Base-by-base conservation (phyloP, 2,113 vertebrate species). In the Phocoena sinus region DNA sequence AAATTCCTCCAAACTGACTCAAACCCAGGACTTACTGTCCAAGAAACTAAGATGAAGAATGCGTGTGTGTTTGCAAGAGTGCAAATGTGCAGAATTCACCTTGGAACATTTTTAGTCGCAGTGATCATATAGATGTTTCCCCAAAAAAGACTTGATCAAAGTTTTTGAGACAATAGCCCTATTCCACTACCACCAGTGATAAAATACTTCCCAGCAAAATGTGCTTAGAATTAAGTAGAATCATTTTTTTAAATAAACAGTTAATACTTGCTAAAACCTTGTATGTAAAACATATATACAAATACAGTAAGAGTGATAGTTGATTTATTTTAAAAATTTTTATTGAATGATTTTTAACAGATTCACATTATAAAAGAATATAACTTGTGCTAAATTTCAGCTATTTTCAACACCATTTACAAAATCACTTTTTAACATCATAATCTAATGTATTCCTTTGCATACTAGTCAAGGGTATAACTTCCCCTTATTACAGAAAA, bases 311-410 rank as follows among this genome's bases (percentile, higher is more conserved):
- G 31, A 95, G 14, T 91, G 71, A 82, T 23, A 67, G 56, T 26
- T 89, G 36, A 50, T 89, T 81, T 65, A 62, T 83, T 77, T 93
- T 92, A 60, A 1, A 0, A 74, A 47, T 71, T 83, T 96, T 97
- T 96, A 94, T 96, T 96, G 73, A 95, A 93, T 94, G 38, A 53
- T 93, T 95, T 93, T 73, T 87, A 70, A 95, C 58, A 95, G 81
- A 85, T 33, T 91, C 53, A 95, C 60, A 80, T 92, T 87, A 77
- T 60, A 73, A 94, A 98, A 96, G n/a, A 97, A 97, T 76, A 53
- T 94, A 88, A 79, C 41, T 94, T 58, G 28, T 77, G 26, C 20
- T 88, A 23, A 73, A 93, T 91, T 91, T 94, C 67, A 91, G 23
- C 50, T 95, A 53, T 91, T 95, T 89, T 58, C 33, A 77, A 76